phyloP scores from a whole-genome alignment of 2,888 invertebrate genomes.

The Lomographa bimaculata region DNA sequence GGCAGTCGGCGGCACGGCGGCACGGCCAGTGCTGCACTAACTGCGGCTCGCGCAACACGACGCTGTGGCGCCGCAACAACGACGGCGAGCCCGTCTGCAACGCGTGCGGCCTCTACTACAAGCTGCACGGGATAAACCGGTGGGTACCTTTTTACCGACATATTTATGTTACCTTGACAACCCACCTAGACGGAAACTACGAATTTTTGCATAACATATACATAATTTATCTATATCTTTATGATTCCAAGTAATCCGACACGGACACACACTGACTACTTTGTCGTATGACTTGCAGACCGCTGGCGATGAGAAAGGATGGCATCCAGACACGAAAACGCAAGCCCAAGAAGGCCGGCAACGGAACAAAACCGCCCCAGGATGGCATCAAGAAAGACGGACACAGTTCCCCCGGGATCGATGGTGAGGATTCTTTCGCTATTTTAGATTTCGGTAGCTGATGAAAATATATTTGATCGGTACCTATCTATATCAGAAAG shows the following conservation, averaged over 20 bases:
- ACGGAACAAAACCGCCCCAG: constrained; percentile 66
- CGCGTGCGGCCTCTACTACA: constrained; percentile 98
- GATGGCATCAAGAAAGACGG: constrained; percentile 73
- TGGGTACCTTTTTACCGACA: too few relatives aligned
- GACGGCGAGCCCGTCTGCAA: constrained; percentile 99
- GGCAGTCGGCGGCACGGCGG: constrained; percentile 92
- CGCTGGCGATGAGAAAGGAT: constrained; percentile 97
- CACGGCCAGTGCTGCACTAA: constrained; percentile 97
- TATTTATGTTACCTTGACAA: too few relatives aligned
- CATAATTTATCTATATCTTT: too few relatives aligned
- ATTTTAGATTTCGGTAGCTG: too few relatives aligned
- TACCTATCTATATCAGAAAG: too few relatives aligned
- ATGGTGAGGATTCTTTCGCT: too few relatives aligned
- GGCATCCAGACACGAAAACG: constrained; percentile 98
- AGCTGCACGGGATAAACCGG: constrained; percentile 95
- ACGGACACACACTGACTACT: too few relatives aligned
- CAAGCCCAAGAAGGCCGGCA: constrained; percentile 92
- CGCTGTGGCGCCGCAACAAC: constrained; percentile 98
- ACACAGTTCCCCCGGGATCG: constrained; percentile 69
- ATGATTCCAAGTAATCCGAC: too few relatives aligned
- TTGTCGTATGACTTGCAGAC: constrained; percentile 80
- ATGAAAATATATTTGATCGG: too few relatives aligned
- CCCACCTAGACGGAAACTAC: too few relatives aligned
- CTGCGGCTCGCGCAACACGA: constrained; percentile 98
- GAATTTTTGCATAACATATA: too few relatives aligned